Percentiles rank a stretch among this genome's conserved stretches.
phyloP scores from a whole-genome alignment of 2,888 invertebrate species.

The Polyommatus icarus region DNA sequence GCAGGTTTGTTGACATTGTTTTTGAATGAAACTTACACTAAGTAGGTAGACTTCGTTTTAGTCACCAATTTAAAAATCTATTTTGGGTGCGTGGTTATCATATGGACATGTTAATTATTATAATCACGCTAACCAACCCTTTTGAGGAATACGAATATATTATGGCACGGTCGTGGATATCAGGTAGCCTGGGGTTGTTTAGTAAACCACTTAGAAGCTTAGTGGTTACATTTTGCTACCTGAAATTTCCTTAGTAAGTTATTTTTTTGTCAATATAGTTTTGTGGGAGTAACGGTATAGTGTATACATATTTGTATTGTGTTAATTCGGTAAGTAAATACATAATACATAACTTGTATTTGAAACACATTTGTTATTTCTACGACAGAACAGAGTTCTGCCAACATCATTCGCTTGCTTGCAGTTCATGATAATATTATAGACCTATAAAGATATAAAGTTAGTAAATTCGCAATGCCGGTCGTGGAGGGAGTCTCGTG shows the following conservation, averaged over 20 bases:
- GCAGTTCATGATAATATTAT: no score
- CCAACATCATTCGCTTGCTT: no score
- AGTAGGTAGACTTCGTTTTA: neutral
- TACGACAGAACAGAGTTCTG: no score
- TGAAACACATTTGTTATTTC: no score
- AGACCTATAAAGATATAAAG: no score
- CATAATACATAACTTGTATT: no score
- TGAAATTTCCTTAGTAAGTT: neutral
- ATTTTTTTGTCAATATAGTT: neutral
- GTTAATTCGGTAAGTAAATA: neutral
- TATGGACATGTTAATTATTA: constrained; percentile 12
- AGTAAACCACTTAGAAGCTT: constrained; percentile 31
- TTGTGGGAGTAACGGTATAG: neutral
- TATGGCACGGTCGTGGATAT: constrained; percentile 46
- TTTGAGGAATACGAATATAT: constrained; percentile 42
- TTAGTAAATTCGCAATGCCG: no score
- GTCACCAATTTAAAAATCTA: constrained; percentile 8
- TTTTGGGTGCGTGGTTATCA: neutral
- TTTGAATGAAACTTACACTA: neutral
- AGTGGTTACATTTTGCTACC: constrained; percentile 2
- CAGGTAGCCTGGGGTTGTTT: constrained; percentile 44
- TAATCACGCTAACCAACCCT: constrained; percentile 21
- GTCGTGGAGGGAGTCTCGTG: no score
- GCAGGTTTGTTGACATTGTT: neutral
- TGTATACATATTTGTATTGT: no score